Percentiles rank a stretch among this genome's conserved stretches.
phyloP scores from a whole-genome alignment of 2,113 vertebrate genomes.

The Ammodytes dubius region DNA sequence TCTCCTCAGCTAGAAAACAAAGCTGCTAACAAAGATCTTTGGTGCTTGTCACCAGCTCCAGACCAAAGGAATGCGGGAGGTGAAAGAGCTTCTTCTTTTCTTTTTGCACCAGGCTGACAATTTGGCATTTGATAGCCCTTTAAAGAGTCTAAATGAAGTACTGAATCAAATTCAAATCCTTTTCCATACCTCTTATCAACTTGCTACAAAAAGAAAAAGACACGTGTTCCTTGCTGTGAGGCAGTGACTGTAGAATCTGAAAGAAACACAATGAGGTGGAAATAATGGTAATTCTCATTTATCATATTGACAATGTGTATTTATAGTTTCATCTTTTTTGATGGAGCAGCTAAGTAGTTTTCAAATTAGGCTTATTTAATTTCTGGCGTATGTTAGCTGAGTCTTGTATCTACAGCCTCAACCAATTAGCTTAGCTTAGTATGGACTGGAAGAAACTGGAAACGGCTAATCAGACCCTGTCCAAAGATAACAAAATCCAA shows the following conservation, averaged over 20 bases:
- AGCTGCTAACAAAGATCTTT: slow-evolving; percentile 35
- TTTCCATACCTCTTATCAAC: background rate
- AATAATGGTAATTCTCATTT: background rate
- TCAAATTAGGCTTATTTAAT: background rate
- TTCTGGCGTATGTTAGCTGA: background rate
- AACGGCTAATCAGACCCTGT: background rate
- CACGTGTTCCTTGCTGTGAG: background rate
- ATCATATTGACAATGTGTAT: background rate
- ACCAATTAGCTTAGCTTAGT: background rate
- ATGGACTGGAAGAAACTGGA: too few species aligned
- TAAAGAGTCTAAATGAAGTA: slow-evolving; percentile 31
- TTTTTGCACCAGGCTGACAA: slow-evolving; percentile 29
- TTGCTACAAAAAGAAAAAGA: background rate
- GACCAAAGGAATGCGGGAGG: slow-evolving; percentile 55
- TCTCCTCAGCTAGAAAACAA: slow-evolving; percentile 40
- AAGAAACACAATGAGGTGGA: background rate
- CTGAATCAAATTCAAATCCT: slow-evolving; percentile 16
- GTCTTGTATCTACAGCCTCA: background rate
- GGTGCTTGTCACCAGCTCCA: slow-evolving; percentile 23
- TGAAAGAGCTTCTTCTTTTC: slow-evolving; percentile 34
- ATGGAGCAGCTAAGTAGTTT: too few species aligned
- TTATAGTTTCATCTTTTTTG: background rate
- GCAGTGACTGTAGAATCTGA: background rate
- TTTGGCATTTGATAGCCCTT: slow-evolving; percentile 19
- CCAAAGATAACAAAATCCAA: background rate